phyloP scores from a whole-genome alignment of 2,888 invertebrate species.

The Lordiphosa fenestrarum region DNA sequence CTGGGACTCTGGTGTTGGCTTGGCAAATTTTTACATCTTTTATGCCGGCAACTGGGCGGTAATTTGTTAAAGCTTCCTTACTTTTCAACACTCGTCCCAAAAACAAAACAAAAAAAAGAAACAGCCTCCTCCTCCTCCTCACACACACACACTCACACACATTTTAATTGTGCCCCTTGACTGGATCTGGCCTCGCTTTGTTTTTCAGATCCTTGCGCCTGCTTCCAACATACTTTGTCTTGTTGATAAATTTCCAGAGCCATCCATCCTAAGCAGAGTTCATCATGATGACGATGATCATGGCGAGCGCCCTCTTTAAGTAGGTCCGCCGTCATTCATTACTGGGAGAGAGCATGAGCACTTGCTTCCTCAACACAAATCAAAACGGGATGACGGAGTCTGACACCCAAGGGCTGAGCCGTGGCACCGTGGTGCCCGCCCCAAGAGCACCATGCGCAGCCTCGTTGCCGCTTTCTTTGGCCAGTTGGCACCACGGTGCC shows the following conservation, averaged over 20 bases:
- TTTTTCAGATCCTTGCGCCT: constrained; percentile 63
- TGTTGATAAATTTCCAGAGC: constrained; percentile 59
- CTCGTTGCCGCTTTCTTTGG: no score
- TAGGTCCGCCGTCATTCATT: constrained; percentile 56
- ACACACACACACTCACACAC: constrained; percentile 18
- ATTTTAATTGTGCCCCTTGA: constrained; percentile 59
- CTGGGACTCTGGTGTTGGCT: constrained; percentile 48
- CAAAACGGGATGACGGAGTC: constrained; percentile 62
- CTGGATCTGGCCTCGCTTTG: constrained; percentile 6
- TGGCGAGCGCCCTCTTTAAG: constrained; percentile 46
- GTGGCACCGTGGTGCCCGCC: neutral
- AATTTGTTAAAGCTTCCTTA: constrained; percentile 79
- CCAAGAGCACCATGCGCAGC: no score
- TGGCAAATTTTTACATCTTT: constrained; percentile 69
- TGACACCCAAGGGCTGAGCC: constrained; percentile 44
- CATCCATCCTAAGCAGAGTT: constrained; percentile 59
- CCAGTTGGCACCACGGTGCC: constrained; percentile 21
- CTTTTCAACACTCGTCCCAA: constrained; percentile 76
- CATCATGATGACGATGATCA: constrained; percentile 30
- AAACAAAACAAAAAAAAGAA: constrained; percentile 10
- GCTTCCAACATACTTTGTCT: constrained; percentile 53
- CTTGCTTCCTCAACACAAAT: constrained; percentile 72
- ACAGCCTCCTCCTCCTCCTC: constrained; percentile 16
- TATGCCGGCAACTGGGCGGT: constrained; percentile 73
- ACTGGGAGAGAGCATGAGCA: constrained; percentile 43